Base-by-base conservation (phyloP, 2,888 invertebrate genomes). In the Alentia gelatinosa region DNA sequence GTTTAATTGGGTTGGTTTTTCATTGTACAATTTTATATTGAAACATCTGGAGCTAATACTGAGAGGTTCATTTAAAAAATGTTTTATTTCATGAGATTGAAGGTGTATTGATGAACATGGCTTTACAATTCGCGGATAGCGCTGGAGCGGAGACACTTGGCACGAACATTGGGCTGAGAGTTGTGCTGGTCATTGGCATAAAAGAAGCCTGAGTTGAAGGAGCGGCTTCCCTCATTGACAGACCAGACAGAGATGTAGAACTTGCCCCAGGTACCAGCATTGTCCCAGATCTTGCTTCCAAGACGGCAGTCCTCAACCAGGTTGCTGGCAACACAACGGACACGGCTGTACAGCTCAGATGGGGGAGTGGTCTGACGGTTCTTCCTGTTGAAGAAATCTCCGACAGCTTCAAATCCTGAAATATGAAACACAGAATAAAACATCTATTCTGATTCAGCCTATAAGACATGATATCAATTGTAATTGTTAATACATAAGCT, bases 151-250 rank as follows among this genome's bases (percentile, higher is more conserved):
- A 88, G 50, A 30, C 88, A 88, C 15, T 42, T 26, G n/a, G 88
- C 15, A 26, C 33, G 23, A 3, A 50, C 47, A 33, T 88, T 50
- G 3, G 88, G 88, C 15, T 30, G 42, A 26, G n/a, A 23, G 15
- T 88, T 50, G 40, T 88, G 88, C 50, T 88, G 88, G 40, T 88
- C 33, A 26, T 88, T 42, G 88, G 88, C 88, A 47, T 47, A 88
- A 30, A 47, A 50, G 88, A 88, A 88, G 88, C 50, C 88, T 26
- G 47, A 19, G 40, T 33, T 88, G 83, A 83, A 83, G n/a, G 23
- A 30, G 83, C 15, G 0, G 37, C 40, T 19, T 1, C 83, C n/a
- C 26, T 23, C 1, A 0, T 26, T 83, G n/a, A 88, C 50, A 0
- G 12, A 12, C 88, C 88, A 88, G 15, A 47, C 26, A 5, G 88